Conservation (phyloP, 1,140 invertebrate genomes). For the Apocrypta bakeri region DNA sequence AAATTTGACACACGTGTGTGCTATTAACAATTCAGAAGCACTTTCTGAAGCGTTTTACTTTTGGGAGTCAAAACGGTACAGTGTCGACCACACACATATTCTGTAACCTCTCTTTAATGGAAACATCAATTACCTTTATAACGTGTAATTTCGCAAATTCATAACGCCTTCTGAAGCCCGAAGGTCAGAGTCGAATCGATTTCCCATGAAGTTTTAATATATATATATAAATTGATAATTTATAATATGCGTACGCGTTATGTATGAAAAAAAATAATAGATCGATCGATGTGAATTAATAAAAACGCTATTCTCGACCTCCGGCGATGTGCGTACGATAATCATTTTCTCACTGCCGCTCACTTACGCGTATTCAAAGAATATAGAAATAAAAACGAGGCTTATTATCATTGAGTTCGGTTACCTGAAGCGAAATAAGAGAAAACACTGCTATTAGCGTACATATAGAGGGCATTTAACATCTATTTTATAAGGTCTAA, state of each 20-base stretch:
- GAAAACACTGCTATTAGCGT: not conserved
- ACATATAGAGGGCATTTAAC: no score
- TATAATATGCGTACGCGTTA: no score
- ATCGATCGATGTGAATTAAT: conserved; percentile 17
- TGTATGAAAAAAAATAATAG: not conserved
- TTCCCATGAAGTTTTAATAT: not conserved
- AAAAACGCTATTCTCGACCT: not conserved
- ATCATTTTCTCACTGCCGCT: not conserved
- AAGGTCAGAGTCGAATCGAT: not conserved
- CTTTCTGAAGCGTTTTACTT: no score
- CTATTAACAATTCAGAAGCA: no score
- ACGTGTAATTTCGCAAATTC: not conserved
- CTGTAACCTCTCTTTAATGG: not conserved
- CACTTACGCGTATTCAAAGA: not conserved
- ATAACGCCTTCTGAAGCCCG: not conserved
- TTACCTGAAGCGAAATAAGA: conserved; percentile 45
- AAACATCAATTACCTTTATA: not conserved
- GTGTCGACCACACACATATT: not conserved
- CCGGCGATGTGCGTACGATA: not conserved
- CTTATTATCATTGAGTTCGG: not conserved
- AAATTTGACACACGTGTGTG: no score
- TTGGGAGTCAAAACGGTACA: no score
- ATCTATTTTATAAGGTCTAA: not conserved
- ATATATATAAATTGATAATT: no score
- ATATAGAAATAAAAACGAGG: no score